Percentiles rank a stretch among this genome's conserved stretches.
Evolutionary conservation across 2,113 vertebrate genomes (phyloP).

Genomic region (human): DNA sequence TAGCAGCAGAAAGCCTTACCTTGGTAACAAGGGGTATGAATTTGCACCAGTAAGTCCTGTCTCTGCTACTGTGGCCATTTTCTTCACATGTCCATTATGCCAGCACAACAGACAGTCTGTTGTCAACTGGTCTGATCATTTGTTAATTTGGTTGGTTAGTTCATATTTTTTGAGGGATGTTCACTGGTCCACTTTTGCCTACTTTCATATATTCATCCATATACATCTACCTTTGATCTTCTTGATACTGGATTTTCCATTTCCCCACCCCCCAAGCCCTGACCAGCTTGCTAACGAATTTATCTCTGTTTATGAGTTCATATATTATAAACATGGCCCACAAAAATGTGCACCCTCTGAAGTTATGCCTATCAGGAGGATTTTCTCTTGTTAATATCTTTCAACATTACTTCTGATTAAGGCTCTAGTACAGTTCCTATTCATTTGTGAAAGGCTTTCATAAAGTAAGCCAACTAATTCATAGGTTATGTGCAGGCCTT

Average conservation of each 20-base stretch:
- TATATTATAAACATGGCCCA: background rate
- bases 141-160: background rate
- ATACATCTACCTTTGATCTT: background rate
- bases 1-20: background rate
- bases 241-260: background rate
- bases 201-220: background rate
- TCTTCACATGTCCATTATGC: background rate
- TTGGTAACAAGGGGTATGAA: background rate
- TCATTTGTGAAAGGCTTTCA: background rate
- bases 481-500: background rate
- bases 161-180: background rate
- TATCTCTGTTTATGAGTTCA: background rate
- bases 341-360: background rate
- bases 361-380: background rate
- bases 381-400: background rate
- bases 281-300: background rate
- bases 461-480: background rate
- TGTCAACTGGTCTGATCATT: background rate
- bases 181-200: too few species aligned
- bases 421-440: background rate
- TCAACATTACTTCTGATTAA: background rate
- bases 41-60: background rate
- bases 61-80: background rate
- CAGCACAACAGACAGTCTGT: background rate
- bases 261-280: fast-evolving